A percentile compares a stretch with the other conserved stretches of the same genome.
These are phyloP conservation scores for Tautogolabrus adspersus DNA, from an alignment of 2,113 vertebrate species.

Conservation along the genomic window DNA sequence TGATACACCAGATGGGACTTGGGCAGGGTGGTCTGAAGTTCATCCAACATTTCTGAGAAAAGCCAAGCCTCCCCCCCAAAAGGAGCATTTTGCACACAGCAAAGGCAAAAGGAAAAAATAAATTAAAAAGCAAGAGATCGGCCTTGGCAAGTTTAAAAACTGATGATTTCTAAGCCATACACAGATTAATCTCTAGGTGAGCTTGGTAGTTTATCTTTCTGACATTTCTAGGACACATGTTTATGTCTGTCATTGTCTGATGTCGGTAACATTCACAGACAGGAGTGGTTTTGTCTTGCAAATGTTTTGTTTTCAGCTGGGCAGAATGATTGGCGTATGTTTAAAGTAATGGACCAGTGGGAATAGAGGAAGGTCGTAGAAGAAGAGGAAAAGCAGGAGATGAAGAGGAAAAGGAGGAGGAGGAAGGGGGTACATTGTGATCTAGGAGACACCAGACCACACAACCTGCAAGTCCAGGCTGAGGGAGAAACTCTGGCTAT, in stretches of 20 bases:
- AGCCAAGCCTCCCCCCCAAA: constrained; percentile 44
- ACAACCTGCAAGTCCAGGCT: constrained; percentile 79
- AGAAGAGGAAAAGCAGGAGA: constrained; percentile 14
- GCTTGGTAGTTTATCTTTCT: constrained; percentile 35
- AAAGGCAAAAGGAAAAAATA: constrained; percentile 44
- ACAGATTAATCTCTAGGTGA: constrained; percentile 52
- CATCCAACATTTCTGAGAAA: constrained; percentile 75
- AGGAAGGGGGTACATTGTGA: constrained; percentile 25
- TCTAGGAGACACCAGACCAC: constrained; percentile 76
- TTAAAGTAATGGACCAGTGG: constrained; percentile 81
- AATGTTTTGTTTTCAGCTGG: constrained; percentile 81
- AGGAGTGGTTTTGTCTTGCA: constrained; percentile 75
- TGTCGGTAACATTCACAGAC: constrained; percentile 54
- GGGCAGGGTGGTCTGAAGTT: constrained; percentile 78
- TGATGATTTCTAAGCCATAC: neutral
- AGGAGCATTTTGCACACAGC: constrained; percentile 51
- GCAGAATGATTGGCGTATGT: constrained; percentile 83
- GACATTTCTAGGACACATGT: constrained; percentile 45
- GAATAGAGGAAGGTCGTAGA: constrained; percentile 66
- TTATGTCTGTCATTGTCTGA: constrained; percentile 73
- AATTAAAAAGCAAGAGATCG: constrained; percentile 48
- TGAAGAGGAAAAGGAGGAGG: neutral
- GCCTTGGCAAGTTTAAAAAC: constrained; percentile 43
- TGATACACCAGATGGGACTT: constrained; percentile 77
- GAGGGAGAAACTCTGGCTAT: constrained; percentile 71